Evolutionary conservation across 2,797 vertebrate genomes (phyloP), one percentile per base, ranked within the genome.

Genomic region (Epinephelus coioides): DNA sequence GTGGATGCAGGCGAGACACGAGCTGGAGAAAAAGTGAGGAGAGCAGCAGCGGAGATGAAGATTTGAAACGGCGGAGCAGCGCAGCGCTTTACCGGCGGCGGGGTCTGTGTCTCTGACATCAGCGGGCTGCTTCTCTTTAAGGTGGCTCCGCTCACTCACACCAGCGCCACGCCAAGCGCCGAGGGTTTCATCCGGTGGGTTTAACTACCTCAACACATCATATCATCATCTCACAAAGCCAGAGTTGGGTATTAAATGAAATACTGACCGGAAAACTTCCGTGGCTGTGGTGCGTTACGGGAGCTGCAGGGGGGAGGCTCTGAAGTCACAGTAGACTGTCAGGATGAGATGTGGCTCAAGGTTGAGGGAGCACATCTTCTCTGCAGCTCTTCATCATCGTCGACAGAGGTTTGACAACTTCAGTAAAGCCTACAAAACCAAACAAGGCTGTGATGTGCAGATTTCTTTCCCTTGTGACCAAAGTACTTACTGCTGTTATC

Each of bases 31-130:
- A 34, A 80, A 89, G 91, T 92, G 90, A 82, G 64, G 63, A 88
- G 84, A 83, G 73, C 67, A 65, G 84, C 49, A 55, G 69, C 78
- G 77, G 72, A 79, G 80, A 88, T 27, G 90, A 61, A 83, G 86
- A 57, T 85, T 90, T 87, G 85, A 88, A 90, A 57, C 77, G 83
- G 75, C 84, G 77, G 86, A 76, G 81, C 57, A 49, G 84, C 63
- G 87, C 79, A 79, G 84, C 85, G 86, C 86, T 14, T 81, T 6
- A 63, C 78, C 84, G 74, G 84, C 75, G 86, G 81, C 68, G 78
- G 84, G 78, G 78, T 67, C 79, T 80, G 85, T 18, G 79, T 63
- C 74, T 85, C 84, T 82, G 84, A 91, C 91, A 93, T 89, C 91
- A 91, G 87, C 86, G 73, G 69, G 68, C 68, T 57, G 79, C 82